Base-by-base conservation (phyloP, 2,888 invertebrate species). In the Norana najaformis region DNA sequence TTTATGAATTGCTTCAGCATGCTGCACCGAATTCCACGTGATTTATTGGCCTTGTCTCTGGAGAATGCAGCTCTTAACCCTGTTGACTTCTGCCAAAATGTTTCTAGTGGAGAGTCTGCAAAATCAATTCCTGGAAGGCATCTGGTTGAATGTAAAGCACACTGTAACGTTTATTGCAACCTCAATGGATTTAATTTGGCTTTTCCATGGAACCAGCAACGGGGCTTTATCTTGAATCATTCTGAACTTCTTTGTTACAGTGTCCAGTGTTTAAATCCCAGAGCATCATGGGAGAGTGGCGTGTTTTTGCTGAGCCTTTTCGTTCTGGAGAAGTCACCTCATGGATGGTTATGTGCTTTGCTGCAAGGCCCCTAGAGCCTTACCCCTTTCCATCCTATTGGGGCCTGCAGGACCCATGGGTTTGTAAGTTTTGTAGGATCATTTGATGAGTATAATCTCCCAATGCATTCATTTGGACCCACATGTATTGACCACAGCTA, bases 21-120 rank as follows among this genome's bases (percentile, higher is more conserved):
- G 69, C 69, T 69, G 69, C 69, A 69, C 30, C 30, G 69, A 69
- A 69, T 69, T 69, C n/a, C 69, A n/a, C 11, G 23, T 69, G 69
- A 69, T 69, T 69, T 69, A 69, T 69, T 8, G 69, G 69, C 69
- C 69, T 69, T 69, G 69, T 69, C 30, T n/a, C 69, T 69, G 69
- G 69, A 69, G n/a, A n/a, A 69, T n/a, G 69, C 69, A n/a, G 69
- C 69, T 30, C 69, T 69, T 69, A 69, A 69, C 69, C 69, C 69
- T n/a, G 30, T 69, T 69, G 69, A 69, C 69, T 69, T 69, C 69
- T 69, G 69, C 69, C 69, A n/a, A 13, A 69, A 1, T 69, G 69
- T 30, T 69, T 69, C 69, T 69, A 69, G 69, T 30, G 53, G 69
- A 69, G 69, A 69, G 69, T 69, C n/a, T n/a, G 30, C 30, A 30